These are phyloP conservation scores for Anguilla japonica DNA, from an alignment of 2,113 vertebrate species.

Conservation along the genomic window DNA sequence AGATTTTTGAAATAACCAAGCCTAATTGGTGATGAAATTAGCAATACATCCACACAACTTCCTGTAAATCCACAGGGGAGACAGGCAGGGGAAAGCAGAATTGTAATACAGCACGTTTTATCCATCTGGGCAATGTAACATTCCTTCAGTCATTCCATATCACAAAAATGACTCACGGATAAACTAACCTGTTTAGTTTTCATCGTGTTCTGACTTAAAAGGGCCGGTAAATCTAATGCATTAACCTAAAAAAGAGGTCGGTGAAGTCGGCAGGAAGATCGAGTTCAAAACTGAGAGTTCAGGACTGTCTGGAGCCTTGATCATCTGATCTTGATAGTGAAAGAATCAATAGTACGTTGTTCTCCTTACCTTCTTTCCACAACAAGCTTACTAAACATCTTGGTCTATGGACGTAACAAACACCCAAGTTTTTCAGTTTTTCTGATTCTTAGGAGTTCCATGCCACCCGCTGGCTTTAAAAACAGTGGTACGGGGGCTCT, in stretches of 20 bases:
- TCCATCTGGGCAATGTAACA: neutral
- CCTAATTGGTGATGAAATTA: conserved; percentile 3
- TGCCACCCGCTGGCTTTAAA: no score
- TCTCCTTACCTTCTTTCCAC: neutral
- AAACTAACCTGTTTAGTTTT: neutral
- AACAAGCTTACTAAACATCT: neutral
- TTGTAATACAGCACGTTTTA: neutral
- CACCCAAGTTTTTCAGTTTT: no score
- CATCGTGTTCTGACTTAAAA: neutral
- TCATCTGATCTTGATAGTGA: neutral
- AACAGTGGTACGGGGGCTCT: no score
- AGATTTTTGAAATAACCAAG: neutral
- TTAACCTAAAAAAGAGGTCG: neutral
- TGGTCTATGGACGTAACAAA: no score
- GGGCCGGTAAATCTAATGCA: no score
- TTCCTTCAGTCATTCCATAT: no score
- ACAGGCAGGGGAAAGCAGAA: neutral
- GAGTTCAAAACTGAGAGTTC: neutral
- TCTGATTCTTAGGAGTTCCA: no score
- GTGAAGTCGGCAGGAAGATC: neutral
- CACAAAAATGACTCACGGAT: neutral
- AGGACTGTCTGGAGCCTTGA: neutral
- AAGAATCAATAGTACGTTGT: neutral
- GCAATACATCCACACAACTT: neutral
- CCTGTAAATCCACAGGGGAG: neutral